Evolutionary conservation across 2,888 invertebrate genomes (phyloP), one percentile per base, ranked within the genome.

Genomic region (Dorcus hopei): DNA sequence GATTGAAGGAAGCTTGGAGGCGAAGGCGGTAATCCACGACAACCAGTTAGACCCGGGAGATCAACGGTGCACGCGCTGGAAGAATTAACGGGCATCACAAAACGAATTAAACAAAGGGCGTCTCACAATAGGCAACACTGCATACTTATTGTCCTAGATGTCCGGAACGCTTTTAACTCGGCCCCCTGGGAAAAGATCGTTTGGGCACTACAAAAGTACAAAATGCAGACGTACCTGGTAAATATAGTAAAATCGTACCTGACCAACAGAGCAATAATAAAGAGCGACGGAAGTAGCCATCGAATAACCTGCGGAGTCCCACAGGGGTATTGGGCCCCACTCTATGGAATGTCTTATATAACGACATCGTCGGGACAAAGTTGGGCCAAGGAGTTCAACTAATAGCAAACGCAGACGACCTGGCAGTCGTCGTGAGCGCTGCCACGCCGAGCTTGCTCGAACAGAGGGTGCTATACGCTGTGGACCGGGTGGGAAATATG

Each of bases 371-470:
- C 5, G 14, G 26, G 9, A 38, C 14, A 7, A 9, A 38, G 5
- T 1, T 49, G 9, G 38, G 14, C 33, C 33, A 49, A 38, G 49
- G 23, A 11, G 49, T 40, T 19, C 49, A n/a, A 23, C 33, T 40
- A 40, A 52, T n/a, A 19, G 49, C 14, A 49, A 38, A 16, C 9
- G 19, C 33, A 3, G 49, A 19, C 33, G 49, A 49, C 9, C 38
- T 49, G 39, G 49, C 6, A 9, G 6, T 49, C n/a, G 38, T 43
- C 38, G 41, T 38, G n/a, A 16, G 9, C 7, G 39, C 16, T 9
- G 40, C 39, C 7, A 45, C 40, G 16, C 49, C 49, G 33, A 33
- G 38, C 6, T 45, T 51, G 41, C 45, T 58, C 8, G 51, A 54
- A 48, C 9, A 39, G 11, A 54, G 45, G 38, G 52, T 16, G 33